Base-by-base conservation (phyloP, 2,888 invertebrate species). In the Antheraea assamensis region DNA sequence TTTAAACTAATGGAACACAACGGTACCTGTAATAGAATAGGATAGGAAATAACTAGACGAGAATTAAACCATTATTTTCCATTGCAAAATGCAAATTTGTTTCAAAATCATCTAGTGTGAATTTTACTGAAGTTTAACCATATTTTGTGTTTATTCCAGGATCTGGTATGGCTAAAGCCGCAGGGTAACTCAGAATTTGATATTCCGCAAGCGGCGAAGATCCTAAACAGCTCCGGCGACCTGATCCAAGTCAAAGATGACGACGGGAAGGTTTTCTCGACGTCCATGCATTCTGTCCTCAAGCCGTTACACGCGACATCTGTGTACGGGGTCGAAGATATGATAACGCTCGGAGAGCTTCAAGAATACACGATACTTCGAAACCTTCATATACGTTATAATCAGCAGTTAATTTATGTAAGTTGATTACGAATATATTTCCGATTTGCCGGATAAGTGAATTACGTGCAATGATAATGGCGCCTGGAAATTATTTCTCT, bases 321-420 rank as follows among this genome's bases (percentile, higher is more conserved):
- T 0, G 95, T 97, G 71, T 94, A 95, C 74, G 97, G 98, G 47
- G 98, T 99, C 21, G 98, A 99, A 86, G 99, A 99, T 88, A 99
- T 99, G 99, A 99, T 99, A 81, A 97, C 97, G 52, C 94, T 99
- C 61, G 98, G 98, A 2, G 99, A 99, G 89, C 95, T 99, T 70
- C 98, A 99, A 88, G 99, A 99, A 87, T 98, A 98, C 83, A 98
- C 99, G 3, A 99, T 99, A 78, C 95, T 99, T 61, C 95, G 98
- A 74, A 99, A 99, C 92, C 95, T 99, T 74, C 97, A 98, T 84
- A 96, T 98, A 83, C 96, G 99, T 81, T 99, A 99, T 91, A 96
- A 96, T 83, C 96, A 97, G 82, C 97, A 98, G 90, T 90, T 97
- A 71, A 99, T 99, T 85, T 99, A 99, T 93, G 99, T 99, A 94